Evolutionary conservation across 2,113 vertebrate genomes (phyloP), one percentile per base, ranked within the genome.

Genomic region (Amphilophus citrinellus): DNA sequence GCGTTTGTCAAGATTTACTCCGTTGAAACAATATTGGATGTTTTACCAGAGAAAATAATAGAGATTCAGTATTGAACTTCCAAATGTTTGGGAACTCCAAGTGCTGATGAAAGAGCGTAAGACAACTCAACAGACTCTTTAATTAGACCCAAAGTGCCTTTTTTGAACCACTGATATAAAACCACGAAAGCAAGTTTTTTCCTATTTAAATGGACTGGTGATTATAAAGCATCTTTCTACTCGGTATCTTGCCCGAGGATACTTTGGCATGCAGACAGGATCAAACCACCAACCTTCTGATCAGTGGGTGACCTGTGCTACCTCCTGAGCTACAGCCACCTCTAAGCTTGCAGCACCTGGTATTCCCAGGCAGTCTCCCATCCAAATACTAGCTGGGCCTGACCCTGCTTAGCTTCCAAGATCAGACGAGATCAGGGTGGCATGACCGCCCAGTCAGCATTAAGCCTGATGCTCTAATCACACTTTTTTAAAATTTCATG

Each of bases 131-230:
- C 42, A 24, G 20, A 27, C 35, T 37, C 32, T 53, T 53, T 62
- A 17, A 71, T 60, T 15, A 42, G 32, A 60, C 10, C 8, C 8
- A 20, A 61, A 77, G n/a, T n/a, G 10, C 4, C 32, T 35, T 66
- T 73, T 47, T 27, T 44, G 63, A 80, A 71, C 53, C 17, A 24
- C 15, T 22, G 32, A 80, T n/a, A 32, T 47, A 78, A 81, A 32
- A 65, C 27, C 27, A 53, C 39, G 20, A 81, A 59, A 35, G 27
- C 57, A 73, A 13, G 15, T 27, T 10, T 1, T 71, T 39, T 15
- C 37, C 58, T 18, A 9, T 73, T 17, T 44, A 14, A 17, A 39
- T 39, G 37, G 6, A 7, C 6, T 35, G 35, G 7, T 10, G 10
- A 9, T 39, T 39, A 9, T 39, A 39, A 0, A 10, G 37, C 9